Conservation (phyloP, 2,888 invertebrate species). For the Nemoura dubitans region DNA sequence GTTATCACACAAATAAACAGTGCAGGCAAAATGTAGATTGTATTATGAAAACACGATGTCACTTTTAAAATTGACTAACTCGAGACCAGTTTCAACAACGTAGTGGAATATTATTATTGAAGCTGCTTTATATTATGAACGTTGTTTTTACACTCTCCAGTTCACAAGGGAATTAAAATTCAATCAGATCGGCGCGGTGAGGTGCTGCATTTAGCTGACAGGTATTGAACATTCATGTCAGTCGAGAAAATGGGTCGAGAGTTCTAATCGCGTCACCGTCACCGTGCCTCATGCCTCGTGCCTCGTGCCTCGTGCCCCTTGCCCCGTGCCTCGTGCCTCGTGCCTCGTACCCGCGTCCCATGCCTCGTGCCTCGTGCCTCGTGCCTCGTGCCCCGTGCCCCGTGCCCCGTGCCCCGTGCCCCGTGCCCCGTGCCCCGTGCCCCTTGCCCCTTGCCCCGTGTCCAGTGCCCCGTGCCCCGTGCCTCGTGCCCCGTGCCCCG, state of each 20-base stretch:
- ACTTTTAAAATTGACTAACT: conserved; percentile 29
- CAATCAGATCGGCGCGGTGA: conserved; percentile 43
- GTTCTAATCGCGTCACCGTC: too few species aligned
- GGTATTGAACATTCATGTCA: conserved; percentile 45
- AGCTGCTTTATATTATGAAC: neutral
- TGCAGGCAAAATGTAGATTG: conserved; percentile 30
- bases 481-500: too few species aligned
- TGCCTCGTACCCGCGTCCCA: too few species aligned
- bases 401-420: too few species aligned
- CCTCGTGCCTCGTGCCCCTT: too few species aligned
- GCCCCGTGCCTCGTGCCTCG: too few species aligned
- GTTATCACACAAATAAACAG: conserved; percentile 40
- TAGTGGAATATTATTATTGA: neutral
- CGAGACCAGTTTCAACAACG: neutral
- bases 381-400: too few species aligned
- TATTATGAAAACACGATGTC: conserved; percentile 22
- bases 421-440: too few species aligned
- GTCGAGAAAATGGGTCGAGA: conserved; percentile 33
- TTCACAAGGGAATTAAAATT: conserved; percentile 47
- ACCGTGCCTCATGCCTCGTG: too few species aligned
- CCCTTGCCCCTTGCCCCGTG: too few species aligned
- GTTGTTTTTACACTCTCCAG: neutral
- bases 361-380: too few species aligned
- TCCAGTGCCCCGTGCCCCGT: too few species aligned
- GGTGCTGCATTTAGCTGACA: conserved; percentile 40